Evolutionary conservation across 2,113 vertebrate genomes (phyloP).

Genomic region (Nycticebus coucang): DNA sequence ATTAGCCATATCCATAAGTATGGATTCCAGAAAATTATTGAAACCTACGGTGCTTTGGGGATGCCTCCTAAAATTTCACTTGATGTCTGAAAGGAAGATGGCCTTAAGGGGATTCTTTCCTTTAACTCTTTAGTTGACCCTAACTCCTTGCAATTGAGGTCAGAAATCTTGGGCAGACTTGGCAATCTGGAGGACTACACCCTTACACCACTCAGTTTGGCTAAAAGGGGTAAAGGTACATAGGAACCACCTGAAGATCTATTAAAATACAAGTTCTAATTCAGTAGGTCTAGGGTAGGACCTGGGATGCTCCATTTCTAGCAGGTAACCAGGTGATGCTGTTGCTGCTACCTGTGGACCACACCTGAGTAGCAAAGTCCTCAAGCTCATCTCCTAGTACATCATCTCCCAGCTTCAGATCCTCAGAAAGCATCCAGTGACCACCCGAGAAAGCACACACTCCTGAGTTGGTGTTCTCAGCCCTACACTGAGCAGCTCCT

Average conservation of each 20-base stretch:
- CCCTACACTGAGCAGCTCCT: not conserved
- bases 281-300: not conserved
- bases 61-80: not conserved
- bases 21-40: not conserved
- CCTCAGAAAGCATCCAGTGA: not conserved
- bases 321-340: not conserved
- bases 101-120: too few species aligned
- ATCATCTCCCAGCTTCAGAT: not conserved
- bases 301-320: not conserved
- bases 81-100: not conserved
- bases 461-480: not conserved
- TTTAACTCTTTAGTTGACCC: not conserved
- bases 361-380: not conserved
- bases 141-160: not conserved
- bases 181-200: not conserved
- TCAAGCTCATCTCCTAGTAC: not conserved
- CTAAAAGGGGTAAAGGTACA: not conserved
- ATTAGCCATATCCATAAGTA: not conserved
- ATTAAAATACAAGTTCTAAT: not conserved
- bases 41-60: not conserved
- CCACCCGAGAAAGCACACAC: not conserved
- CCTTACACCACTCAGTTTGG: not conserved
- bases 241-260: not conserved
- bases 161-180: not conserved
- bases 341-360: not conserved